Evolutionary conservation across 37 sponge, comb jelly and placozoan genomes (phyloP).

Genomic region (Hexactinellida sp.): DNA sequence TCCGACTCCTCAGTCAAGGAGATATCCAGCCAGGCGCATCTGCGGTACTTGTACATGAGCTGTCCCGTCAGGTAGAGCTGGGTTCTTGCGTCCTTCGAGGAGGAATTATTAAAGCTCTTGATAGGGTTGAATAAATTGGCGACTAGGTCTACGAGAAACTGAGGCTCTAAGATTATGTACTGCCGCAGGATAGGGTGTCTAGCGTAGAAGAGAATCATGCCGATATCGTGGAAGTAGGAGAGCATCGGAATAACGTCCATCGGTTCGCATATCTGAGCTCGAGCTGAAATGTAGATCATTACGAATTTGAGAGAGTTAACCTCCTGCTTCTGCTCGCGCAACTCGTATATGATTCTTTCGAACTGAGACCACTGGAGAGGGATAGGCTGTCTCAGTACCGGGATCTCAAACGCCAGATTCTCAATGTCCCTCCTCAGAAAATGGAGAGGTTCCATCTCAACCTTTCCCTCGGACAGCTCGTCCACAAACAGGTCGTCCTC

Average conservation of each 20-base stretch:
- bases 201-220: conserved; percentile 37
- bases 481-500: conserved; percentile 22
- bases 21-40: background rate
- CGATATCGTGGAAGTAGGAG: conserved; percentile 45
- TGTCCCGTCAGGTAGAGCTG: background rate
- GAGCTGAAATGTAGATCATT: conserved; percentile 30
- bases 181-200: conserved; percentile 35
- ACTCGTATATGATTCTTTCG: conserved; percentile 41
- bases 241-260: conserved; percentile 38
- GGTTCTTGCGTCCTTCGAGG: background rate
- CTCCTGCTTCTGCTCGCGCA: conserved; percentile 48
- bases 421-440: conserved; percentile 52
- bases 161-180: conserved; percentile 37
- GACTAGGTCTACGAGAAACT: conserved; percentile 37
- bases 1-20: background rate
- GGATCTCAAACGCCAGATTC: conserved; percentile 44
- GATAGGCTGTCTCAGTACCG: conserved; percentile 30
- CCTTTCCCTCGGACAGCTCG: background rate
- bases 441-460: conserved; percentile 34
- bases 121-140: conserved; percentile 1
- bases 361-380: conserved; percentile 66
- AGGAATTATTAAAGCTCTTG: background rate
- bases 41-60: background rate
- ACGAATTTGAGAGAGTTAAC: conserved; percentile 33
- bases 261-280: conserved; percentile 30